A percentile compares a stretch with the other conserved stretches of the same genome.
phyloP scores from a whole-genome alignment of 2,888 invertebrate species.

The Cantharis lateralis region DNA sequence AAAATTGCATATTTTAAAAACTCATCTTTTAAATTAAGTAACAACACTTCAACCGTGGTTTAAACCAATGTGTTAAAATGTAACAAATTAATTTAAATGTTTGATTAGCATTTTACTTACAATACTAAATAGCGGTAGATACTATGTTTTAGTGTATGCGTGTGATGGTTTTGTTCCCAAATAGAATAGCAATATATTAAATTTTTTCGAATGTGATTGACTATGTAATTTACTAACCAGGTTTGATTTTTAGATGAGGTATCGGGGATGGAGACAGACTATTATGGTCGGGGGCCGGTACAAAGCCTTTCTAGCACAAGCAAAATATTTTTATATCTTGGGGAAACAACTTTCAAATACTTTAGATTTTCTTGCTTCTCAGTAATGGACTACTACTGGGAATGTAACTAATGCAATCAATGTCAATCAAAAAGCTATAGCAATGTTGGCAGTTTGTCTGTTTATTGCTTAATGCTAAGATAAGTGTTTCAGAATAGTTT shows the following conservation, averaged over 20 bases:
- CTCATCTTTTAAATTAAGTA: neutral
- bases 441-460: neutral
- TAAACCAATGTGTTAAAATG: neutral
- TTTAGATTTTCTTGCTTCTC: neutral
- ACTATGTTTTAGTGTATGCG: slow-evolving; percentile 30
- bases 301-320: neutral
- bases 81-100: slow-evolving; percentile 2
- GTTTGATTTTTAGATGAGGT: slow-evolving; percentile 24
- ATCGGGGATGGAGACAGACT: slow-evolving; percentile 36
- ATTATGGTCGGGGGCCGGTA: neutral
- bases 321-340: neutral
- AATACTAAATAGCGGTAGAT: slow-evolving; percentile 11
- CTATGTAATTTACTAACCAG: slow-evolving; percentile 6
- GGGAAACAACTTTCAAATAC: neutral
- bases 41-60: neutral
- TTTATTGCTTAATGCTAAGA: neutral
- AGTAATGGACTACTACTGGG: neutral
- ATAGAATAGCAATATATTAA: slow-evolving; percentile 17
- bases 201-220: slow-evolving; percentile 14
- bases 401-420: neutral
- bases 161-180: slow-evolving; percentile 29
- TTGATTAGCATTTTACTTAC: slow-evolving; percentile 10
- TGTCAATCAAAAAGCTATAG: neutral
- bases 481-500: neutral
- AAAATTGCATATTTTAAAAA: neutral